Evolutionary conservation across 2,888 invertebrate genomes (phyloP), one percentile per base, ranked within the genome.

Genomic region (Meganola albula): DNA sequence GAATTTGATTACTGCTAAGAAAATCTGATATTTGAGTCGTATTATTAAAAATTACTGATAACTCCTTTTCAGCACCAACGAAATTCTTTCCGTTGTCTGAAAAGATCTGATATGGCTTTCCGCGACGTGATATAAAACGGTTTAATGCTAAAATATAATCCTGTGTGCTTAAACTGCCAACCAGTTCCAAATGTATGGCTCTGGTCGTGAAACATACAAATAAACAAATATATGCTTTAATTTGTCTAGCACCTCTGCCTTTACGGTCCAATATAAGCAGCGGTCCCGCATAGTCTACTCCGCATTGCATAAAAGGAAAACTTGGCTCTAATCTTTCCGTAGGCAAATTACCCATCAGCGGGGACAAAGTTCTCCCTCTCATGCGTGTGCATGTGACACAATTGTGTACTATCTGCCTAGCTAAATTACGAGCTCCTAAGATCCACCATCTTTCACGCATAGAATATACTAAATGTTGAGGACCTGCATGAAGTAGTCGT

Each of bases 201-300:
- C 34, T 37, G 7, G 33, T 33, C 7, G 28, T 21, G 1, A 40
- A 4, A 7, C 40, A 37, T 4, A 37, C 26, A 21, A 38, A 34
- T 1, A 33, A 5, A 7, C 33, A 33, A n/a, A 37, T 12, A 11
- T 37, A 37, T 16, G 33, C 27, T 24, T 38, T 38, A 1, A 34
- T 4, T 4, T 30, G 1, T 1, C 29, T 23, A 13, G 26, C 3
- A 1, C 30, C 38, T 2, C 34, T 27, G 1, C 34, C 38, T 10
- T 34, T 39, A 8, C 31, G 25, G n/a, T 34, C 29, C 5, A 34
- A 1, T 3, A 39, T 39, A 10, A 10, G 31, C 9, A 39, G 35
- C 1, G 39, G 35, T 2, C 32, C 34, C 5, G 39, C 39, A 24
- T 32, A 39, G 13, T 39, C 34, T 3, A 39, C 2, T 3, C 34